Evolutionary conservation across 2,888 invertebrate genomes (phyloP).

Genomic region (Strigamia transsilvanica): DNA sequence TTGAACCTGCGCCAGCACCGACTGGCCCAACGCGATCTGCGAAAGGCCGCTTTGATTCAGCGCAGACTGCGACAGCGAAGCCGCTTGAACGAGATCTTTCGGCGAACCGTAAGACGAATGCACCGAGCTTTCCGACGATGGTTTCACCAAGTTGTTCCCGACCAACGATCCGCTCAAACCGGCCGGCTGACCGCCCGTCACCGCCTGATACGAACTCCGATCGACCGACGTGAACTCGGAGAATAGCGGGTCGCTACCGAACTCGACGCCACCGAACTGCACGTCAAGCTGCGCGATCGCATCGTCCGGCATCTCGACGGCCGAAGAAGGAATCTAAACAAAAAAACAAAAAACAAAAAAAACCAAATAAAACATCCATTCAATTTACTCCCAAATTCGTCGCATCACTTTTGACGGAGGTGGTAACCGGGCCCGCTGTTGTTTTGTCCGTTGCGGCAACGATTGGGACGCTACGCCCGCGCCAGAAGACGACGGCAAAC

Average conservation of each 20-base stretch:
- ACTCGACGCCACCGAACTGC: conserved; percentile 89
- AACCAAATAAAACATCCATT: background rate
- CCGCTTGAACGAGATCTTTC: conserved; percentile 8
- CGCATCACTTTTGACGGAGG: conserved; percentile 81
- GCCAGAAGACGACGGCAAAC: background rate
- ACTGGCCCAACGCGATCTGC: conserved; percentile 18
- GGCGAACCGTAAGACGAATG: conserved; percentile 31
- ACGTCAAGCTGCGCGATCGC: conserved; percentile 84
- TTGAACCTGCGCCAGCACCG: conserved; percentile 11
- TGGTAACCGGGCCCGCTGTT: conserved; percentile 77
- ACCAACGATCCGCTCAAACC: conserved; percentile 12
- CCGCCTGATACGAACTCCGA: background rate
- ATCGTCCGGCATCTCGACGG: conserved; percentile 97
- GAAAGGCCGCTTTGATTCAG: conserved; percentile 25
- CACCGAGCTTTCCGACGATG: conserved; percentile 22
- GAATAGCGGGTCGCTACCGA: conserved; percentile 61
- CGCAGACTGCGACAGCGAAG: conserved; percentile 36
- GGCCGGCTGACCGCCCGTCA: conserved; percentile 4
- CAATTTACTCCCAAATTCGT: background rate
- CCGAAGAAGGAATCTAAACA: conserved; percentile 84
- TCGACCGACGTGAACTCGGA: conserved; percentile 59
- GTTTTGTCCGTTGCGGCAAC: conserved; percentile 70
- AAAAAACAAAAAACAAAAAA: conserved; percentile 58
- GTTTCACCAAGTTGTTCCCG: background rate
- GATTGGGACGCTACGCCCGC: conserved; percentile 55